Evolutionary conservation across 23 tunicate genomes (phyloP), one percentile per base, ranked within the genome.

Genomic region (Trididemnum nubilum): DNA sequence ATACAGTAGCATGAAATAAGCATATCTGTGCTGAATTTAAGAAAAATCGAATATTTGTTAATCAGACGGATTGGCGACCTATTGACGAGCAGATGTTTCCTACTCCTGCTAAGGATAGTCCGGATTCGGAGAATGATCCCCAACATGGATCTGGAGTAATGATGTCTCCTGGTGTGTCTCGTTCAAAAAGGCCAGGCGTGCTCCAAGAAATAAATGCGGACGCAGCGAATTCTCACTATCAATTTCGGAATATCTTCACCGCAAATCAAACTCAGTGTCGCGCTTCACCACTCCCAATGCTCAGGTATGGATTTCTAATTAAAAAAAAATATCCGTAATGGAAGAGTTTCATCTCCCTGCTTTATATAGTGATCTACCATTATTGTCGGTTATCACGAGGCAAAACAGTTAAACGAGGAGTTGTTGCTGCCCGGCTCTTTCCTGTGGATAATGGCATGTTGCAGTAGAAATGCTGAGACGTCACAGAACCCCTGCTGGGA

Each of bases 31-130:
- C n/a, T n/a, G n/a, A n/a, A n/a, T n/a, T n/a, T n/a, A n/a, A n/a
- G n/a, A n/a, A n/a, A n/a, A n/a, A n/a, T n/a, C n/a, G n/a, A n/a
- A n/a, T n/a, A n/a, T n/a, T n/a, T n/a, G n/a, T n/a, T n/a, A n/a
- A n/a, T 9, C 66, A 85, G 88, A 44, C 82, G 51, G 82, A 85
- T 66, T 85, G 80, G 81, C n/a, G 73, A 50, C 77, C 88, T 49
- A 85, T 76, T 66, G 82, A 76, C 65, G 77, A 44, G 25, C 82
- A 85, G 65, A 85, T 85, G 88, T 85, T 85, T 66, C 88, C 88
- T 51, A 85, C 88, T 2, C 88, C 88, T 38, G 54, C 25, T 9
- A 85, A 85, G 31, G 88, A 85, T 50, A 76, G 87, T 31, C 69
- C 86, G 22, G 88, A 85, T 52, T 50, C 81, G 51, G 88, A 85